Evolutionary conservation across 2,888 invertebrate species (phyloP), one percentile per base, ranked within the genome.

Genomic region (Drosophila borborema): DNA sequence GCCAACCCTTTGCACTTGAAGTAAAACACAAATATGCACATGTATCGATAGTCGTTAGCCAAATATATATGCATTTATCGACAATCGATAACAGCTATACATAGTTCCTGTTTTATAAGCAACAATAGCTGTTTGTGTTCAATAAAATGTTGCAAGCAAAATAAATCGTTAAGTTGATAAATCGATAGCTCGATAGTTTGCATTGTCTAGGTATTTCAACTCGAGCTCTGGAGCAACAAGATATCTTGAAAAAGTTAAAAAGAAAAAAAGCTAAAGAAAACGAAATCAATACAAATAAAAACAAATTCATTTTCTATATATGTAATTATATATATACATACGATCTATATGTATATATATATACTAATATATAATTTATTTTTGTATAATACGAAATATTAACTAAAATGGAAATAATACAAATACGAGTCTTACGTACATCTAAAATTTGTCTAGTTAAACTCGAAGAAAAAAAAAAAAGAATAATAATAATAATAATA

Each of bases 321-420:
- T 55, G 7, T 45, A 43, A 18, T n/a, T 41, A 46, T 31, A 53
- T 46, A 63, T 68, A 55, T 69, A 66, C 49, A 65, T 65, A 66
- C 59, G 70, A 45, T 12, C 46, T 49, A 9, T 36, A 53, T 60
- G 46, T 62, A 20, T 49, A 34, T 62, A 63, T 68, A 55, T 64
- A 72, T n/a, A n/a, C 56, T 36, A 51, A 49, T 68, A 64, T 61
- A 65, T 77, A 65, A 68, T 77, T 77, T 77, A 77, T 79, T 77
- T 36, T 78, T 66, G 60, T 79, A 59, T 64, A 61, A 64, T 64
- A 64, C 55, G 36, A 70, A 71, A 63, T 78, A 68, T 80, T 76
- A 80, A 72, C 72, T 79, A 79, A 75, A 80, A 73, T 76, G 73
- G 72, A 70, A 79, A 80, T 78, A 80, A 75, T 60, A 66, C 58